Base-by-base conservation (phyloP, 2,888 invertebrate genomes). In the Scaptomyza parva region DNA sequence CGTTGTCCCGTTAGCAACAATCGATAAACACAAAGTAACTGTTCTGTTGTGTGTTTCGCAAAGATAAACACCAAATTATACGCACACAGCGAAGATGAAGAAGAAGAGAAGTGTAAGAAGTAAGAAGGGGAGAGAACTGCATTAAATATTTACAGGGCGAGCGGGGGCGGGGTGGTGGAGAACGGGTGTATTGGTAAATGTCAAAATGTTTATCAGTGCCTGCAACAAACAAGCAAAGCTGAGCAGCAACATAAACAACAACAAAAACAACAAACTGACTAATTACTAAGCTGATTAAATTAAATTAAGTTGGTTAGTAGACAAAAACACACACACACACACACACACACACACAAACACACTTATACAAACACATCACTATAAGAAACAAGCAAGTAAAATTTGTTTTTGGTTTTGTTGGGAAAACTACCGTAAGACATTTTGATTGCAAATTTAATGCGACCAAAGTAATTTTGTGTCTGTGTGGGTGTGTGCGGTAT, bases 261-360 rank as follows among this genome's bases (percentile, higher is more conserved):
- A 5, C 33, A 48, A n/a, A n/a, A n/a, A 17, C 30, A 28, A 20
- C 41, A 11, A n/a, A 22, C 52, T 47, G 48, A 55, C 74, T 74
- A 74, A 74, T 74, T 65, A 66, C 69, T 43, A 51, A 66, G 66
- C 65, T 74, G 63, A 70, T 74, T 74, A 70, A 70, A 74, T 74
- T 59, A 45, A 74, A 73, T 65, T 58, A 62, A 55, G 61, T 70
- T 55, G 54, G 30, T 40, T 44, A 45, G 48, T 52, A 51, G 18
- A 51, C 33, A 53, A 30, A 47, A 30, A 17, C 53, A 53, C 12
- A 24, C 55, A 33, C 7, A 40, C 1, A 12, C 48, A 35, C 26
- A 51, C 37, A 40, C 33, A 53, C 22, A 48, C 47, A 43, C 14
- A 44, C 39, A 51, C 20, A 54, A 18, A 39, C 18, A 44, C 24